Conservation (phyloP, 2,888 invertebrate species). For the Drosophila paranaensis region DNA sequence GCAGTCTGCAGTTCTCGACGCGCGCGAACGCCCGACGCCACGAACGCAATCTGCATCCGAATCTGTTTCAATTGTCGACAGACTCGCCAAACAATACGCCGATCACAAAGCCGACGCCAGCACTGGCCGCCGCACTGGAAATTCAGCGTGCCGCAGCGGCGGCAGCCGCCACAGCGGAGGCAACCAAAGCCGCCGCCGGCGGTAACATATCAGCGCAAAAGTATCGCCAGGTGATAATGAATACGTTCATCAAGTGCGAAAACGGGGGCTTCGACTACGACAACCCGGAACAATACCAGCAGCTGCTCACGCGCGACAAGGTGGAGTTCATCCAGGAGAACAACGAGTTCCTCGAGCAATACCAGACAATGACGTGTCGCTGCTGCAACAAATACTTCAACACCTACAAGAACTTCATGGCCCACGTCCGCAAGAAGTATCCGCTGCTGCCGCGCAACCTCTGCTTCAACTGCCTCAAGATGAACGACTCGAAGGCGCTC, state of each 20-base stretch:
- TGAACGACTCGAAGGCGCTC: slow-evolving; percentile 84
- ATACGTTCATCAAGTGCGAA: slow-evolving; percentile 78
- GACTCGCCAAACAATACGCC: slow-evolving; percentile 74
- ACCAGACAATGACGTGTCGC: slow-evolving; percentile 84
- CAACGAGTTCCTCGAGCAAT: slow-evolving; percentile 84
- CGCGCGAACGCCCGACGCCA: slow-evolving; percentile 85
- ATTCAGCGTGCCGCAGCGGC: slow-evolving; percentile 77
- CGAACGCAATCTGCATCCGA: slow-evolving; percentile 84
- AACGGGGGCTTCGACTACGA: slow-evolving; percentile 83
- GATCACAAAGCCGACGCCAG: slow-evolving; percentile 80
- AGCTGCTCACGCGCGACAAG: slow-evolving; percentile 82
- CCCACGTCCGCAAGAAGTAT: slow-evolving; percentile 85
- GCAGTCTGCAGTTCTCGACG: slow-evolving; percentile 84
- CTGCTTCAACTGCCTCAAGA: slow-evolving; percentile 84
- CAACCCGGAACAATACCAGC: slow-evolving; percentile 84
- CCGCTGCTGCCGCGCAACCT: slow-evolving; percentile 83
- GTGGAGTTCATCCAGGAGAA: slow-evolving; percentile 83
- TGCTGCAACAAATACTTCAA: slow-evolving; percentile 84
- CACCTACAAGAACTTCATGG: slow-evolving; percentile 85
- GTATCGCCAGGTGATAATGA: slow-evolving; percentile 78
- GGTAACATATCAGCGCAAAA: slow-evolving; percentile 77
- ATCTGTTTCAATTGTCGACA: slow-evolving; percentile 77
- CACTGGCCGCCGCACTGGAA: slow-evolving; percentile 79
- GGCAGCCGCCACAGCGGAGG: slow-evolving; percentile 72
- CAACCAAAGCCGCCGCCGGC: slow-evolving; percentile 70